A percentile compares a stretch with the other conserved stretches of the same genome.
phyloP scores from a whole-genome alignment of 2,888 invertebrate genomes.

The Thysanoteuthis rhombus region DNA sequence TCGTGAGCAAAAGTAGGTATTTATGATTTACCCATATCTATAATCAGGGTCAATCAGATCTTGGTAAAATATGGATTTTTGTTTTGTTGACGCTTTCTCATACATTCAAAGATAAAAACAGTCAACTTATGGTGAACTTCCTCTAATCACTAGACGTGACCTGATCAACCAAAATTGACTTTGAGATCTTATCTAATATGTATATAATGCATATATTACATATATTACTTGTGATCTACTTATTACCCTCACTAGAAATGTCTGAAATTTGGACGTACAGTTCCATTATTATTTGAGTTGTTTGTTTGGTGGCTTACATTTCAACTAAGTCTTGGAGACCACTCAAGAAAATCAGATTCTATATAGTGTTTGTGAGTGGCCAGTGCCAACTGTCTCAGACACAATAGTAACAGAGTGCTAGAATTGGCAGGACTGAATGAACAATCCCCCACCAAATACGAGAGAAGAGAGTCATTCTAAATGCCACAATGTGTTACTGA shows the following conservation, averaged over 20 bases:
- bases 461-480: background rate
- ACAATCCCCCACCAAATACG: background rate
- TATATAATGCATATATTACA: background rate
- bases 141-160: background rate
- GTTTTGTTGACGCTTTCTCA: no score
- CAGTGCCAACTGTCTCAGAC: background rate
- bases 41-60: no score
- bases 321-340: constrained; percentile 12
- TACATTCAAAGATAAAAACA: background rate
- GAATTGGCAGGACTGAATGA: background rate
- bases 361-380: background rate
- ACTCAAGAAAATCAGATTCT: background rate
- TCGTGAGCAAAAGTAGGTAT: no score
- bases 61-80: no score
- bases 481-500: background rate
- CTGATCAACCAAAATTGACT: constrained; percentile 12
- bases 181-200: background rate
- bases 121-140: background rate
- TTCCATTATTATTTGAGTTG: background rate
- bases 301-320: background rate
- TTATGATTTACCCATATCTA: no score
- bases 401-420: background rate
- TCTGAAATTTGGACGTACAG: background rate
- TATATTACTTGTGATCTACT: no score
- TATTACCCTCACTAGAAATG: background rate